Conservation (phyloP, 2,888 invertebrate genomes). For the Caenorhabditis becei region DNA sequence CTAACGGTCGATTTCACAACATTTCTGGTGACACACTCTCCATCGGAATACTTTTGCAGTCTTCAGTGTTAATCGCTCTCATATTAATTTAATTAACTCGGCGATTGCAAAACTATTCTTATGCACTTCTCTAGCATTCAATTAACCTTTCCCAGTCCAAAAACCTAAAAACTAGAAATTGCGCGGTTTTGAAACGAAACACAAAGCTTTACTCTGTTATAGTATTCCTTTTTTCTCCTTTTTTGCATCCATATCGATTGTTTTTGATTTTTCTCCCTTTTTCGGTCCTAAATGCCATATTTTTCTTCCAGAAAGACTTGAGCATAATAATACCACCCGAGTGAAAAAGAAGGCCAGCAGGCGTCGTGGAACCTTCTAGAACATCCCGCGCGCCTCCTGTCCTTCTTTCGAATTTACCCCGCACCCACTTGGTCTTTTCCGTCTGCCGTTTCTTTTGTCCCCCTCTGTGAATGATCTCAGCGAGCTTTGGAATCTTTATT, state of each 20-base stretch:
- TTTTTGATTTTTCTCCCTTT: constrained; percentile 21
- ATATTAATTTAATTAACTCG: constrained; percentile 19
- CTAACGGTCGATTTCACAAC: constrained; percentile 52
- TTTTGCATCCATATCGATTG: constrained; percentile 53
- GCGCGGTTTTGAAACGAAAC: constrained; percentile 53
- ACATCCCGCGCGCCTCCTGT: background rate
- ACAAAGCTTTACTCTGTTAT: constrained; percentile 49
- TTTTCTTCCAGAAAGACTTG: constrained; percentile 14
- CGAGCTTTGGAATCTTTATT: constrained; percentile 52
- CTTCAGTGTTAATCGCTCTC: constrained; percentile 23
- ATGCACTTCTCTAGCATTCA: constrained; percentile 35
- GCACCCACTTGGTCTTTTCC: constrained; percentile 55
- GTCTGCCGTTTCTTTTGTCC: constrained; percentile 50
- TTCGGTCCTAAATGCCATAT: constrained; percentile 24
- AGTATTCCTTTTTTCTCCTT: constrained; percentile 38
- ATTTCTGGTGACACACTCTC: constrained; percentile 49
- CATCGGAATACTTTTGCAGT: constrained; percentile 33
- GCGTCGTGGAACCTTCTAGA: constrained; percentile 3
- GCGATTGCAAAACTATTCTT: constrained; percentile 20
- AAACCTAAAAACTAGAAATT: constrained; percentile 46
- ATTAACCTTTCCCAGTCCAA: constrained; percentile 37
- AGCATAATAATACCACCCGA: constrained; percentile 30
- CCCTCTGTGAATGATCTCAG: constrained; percentile 67
- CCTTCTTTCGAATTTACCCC: constrained; percentile 16
- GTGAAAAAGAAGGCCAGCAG: constrained; percentile 18